A percentile compares a stretch with the other conserved stretches of the same genome.
Conservation (phyloP, 2,797 vertebrate species). For the Aplochiton taeniatus region DNA sequence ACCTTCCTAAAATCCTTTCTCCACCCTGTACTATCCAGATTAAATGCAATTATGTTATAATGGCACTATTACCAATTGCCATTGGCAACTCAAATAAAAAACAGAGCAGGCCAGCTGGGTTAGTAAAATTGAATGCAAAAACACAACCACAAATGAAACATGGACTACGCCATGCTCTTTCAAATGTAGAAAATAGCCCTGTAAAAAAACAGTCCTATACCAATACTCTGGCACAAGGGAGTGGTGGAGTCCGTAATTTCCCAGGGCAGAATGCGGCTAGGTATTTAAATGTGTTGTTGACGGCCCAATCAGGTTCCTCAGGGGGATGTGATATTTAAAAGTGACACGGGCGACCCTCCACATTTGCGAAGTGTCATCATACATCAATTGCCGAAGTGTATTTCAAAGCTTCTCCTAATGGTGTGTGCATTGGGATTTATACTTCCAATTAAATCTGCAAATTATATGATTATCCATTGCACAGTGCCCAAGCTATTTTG, state of each 20-base stretch:
- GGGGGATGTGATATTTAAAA: conserved; percentile 80
- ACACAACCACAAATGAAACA: conserved; percentile 34
- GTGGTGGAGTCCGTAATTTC: conserved; percentile 65
- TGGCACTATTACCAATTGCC: conserved; percentile 57
- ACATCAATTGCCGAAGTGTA: conserved; percentile 76
- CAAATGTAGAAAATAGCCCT: conserved; percentile 59
- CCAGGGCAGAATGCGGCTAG: conserved; percentile 49
- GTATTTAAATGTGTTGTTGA: conserved; percentile 74
- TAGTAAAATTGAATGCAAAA: conserved; percentile 57
- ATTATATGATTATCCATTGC: conserved; percentile 81
- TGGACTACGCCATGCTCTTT: conserved; percentile 41
- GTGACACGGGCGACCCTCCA: conserved; percentile 76
- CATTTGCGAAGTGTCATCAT: conserved; percentile 78
- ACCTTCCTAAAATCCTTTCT: conserved; percentile 24
- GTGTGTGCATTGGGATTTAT: conserved; percentile 78
- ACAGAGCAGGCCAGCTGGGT: conserved; percentile 45
- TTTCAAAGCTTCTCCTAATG: conserved; percentile 74
- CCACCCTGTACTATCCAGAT: conserved; percentile 54
- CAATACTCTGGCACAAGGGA: conserved; percentile 51
- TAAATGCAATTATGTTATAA: conserved; percentile 72
- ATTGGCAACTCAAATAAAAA: conserved; percentile 16
- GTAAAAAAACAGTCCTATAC: conserved; percentile 48
- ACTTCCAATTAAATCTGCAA: conserved; percentile 85
- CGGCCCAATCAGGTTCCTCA: conserved; percentile 70
- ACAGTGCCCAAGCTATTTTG: conserved; percentile 72